Percentiles rank a stretch among this genome's conserved stretches.
These are phyloP conservation scores for Enteromius mattozi DNA, from an alignment of 2,797 vertebrate genomes.

Conservation along the genomic window DNA sequence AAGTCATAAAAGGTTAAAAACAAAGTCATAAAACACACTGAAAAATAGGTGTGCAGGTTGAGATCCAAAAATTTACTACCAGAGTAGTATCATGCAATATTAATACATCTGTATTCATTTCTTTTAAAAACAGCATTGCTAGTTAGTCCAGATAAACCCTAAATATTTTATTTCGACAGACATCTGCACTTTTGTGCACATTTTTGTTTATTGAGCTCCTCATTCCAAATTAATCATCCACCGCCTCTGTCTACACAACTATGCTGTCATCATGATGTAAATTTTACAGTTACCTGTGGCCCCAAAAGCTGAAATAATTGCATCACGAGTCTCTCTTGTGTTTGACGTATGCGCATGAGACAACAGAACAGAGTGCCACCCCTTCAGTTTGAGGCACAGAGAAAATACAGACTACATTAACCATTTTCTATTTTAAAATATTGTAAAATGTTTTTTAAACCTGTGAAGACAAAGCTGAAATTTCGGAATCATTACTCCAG, in stretches of 20 bases:
- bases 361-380: not conserved
- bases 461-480: not conserved
- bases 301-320: not conserved
- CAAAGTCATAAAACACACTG: too few species aligned
- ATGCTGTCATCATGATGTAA: not conserved
- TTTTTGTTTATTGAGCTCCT: not conserved
- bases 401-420: not conserved
- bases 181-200: not conserved
- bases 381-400: not conserved
- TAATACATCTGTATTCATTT: not conserved
- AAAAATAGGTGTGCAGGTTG: too few species aligned
- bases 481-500: not conserved
- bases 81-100: not conserved
- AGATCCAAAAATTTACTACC: not conserved
- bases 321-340: not conserved
- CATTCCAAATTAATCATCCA: not conserved
- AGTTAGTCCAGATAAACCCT: not conserved
- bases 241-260: not conserved
- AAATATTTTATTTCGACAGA: not conserved
- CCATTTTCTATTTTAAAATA: not conserved
- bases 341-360: not conserved
- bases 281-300: conserved; percentile 5
- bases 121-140: not conserved
- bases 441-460: not conserved
- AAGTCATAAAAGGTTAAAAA: too few species aligned